These are phyloP conservation scores for Spilosoma lubricipeda DNA, from an alignment of 2,888 invertebrate species.

Conservation along the genomic window DNA sequence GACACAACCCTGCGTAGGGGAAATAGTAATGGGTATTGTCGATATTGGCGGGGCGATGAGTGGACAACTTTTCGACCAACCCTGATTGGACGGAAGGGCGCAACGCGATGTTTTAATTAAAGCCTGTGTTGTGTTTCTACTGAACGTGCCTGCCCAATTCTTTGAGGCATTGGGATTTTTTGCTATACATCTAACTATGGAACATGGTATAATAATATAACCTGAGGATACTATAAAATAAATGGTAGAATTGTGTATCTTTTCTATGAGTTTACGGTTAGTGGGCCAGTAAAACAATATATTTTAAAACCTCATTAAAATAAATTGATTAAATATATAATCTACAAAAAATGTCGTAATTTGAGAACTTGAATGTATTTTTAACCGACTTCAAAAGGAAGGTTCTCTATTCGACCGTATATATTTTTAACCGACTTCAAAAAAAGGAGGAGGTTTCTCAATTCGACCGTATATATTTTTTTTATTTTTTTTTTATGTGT, in stretches of 20 bases:
- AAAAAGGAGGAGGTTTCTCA: too few species aligned
- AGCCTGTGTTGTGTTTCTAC: conserved; percentile 42
- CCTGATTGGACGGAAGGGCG: conserved; percentile 55
- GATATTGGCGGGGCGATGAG: conserved; percentile 67
- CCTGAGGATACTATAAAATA: background rate
- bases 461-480: too few species aligned
- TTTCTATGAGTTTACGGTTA: background rate
- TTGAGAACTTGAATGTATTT: too few species aligned
- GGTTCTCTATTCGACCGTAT: too few species aligned
- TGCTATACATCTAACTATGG: conserved; percentile 2
- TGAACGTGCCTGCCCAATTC: conserved; percentile 41
- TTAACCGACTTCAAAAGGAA: too few species aligned
- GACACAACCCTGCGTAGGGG: conserved; percentile 37
- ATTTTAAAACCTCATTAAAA: too few species aligned
- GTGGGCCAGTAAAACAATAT: background rate
- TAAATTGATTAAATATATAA: too few species aligned
- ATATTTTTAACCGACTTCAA: too few species aligned
- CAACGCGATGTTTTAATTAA: conserved; percentile 56
- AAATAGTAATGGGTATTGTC: conserved; percentile 68
- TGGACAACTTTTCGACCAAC: conserved; percentile 65
- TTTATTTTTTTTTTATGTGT: too few species aligned
- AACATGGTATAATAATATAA: background rate
- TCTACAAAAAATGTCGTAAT: too few species aligned
- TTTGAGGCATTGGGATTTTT: conserved; percentile 30
- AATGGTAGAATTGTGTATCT: background rate